Evolutionary conservation across 2,113 vertebrate genomes (phyloP).

Genomic region (Cavia porcellus): DNA sequence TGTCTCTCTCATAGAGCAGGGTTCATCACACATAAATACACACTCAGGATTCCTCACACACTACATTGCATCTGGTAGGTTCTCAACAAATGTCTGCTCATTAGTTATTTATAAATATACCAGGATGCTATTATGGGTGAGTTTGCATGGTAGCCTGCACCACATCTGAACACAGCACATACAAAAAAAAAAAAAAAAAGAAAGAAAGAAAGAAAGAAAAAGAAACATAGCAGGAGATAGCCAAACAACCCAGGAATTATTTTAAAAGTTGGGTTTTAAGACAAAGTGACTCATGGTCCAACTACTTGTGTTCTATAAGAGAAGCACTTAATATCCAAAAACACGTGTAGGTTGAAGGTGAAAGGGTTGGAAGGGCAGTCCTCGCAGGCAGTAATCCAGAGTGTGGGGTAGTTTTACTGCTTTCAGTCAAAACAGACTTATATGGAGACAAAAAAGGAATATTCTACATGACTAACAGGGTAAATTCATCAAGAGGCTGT

Average conservation of each 20-base stretch:
- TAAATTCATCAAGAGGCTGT: background rate
- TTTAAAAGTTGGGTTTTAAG: constrained; percentile 26
- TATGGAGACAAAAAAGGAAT: background rate
- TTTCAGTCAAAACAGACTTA: background rate
- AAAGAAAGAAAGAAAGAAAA: background rate
- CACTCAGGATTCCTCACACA: background rate
- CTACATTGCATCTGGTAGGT: background rate
- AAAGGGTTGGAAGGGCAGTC: background rate
- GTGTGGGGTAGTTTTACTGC: background rate
- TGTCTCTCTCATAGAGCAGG: background rate
- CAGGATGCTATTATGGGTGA: background rate
- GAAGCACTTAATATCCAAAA: background rate
- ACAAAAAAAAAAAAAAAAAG: background rate
- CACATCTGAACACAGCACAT: background rate
- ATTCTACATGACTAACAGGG: background rate
- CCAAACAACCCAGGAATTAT: background rate
- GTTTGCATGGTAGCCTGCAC: background rate
- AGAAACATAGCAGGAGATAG: background rate
- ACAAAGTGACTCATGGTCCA: background rate
- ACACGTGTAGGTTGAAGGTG: background rate
- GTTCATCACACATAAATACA: background rate
- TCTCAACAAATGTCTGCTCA: constrained; percentile 21
- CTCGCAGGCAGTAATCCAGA: background rate
- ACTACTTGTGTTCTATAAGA: background rate
- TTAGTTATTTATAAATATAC: background rate